phyloP scores from a whole-genome alignment of 2,888 invertebrate species.

The Myathropa florea region DNA sequence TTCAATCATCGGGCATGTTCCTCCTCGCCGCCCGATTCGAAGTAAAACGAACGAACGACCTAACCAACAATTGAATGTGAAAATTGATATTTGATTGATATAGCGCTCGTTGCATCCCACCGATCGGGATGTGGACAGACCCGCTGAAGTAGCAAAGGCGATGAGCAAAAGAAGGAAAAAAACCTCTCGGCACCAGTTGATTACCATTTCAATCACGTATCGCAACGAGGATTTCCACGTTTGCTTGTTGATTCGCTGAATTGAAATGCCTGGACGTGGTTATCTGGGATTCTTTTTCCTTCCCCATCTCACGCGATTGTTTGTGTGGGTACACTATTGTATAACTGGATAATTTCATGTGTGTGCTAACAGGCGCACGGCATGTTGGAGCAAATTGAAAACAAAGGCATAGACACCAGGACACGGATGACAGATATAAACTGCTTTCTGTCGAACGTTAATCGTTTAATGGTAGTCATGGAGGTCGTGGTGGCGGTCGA shows the following conservation, averaged over 20 bases:
- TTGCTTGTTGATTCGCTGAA: slow-evolving; percentile 68
- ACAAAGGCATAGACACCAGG: slow-evolving; percentile 31
- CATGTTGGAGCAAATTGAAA: slow-evolving; percentile 56
- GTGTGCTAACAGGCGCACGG: slow-evolving; percentile 27
- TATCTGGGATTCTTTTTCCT: slow-evolving; percentile 23
- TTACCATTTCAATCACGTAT: slow-evolving; percentile 67
- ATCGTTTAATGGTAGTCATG: neutral
- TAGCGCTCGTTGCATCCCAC: slow-evolving; percentile 25
- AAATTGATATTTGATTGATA: slow-evolving; percentile 71
- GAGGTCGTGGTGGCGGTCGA: neutral
- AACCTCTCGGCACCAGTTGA: slow-evolving; percentile 55
- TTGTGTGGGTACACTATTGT: neutral
- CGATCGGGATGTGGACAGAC: slow-evolving; percentile 21
- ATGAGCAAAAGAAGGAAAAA: neutral
- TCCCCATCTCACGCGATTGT: slow-evolving; percentile 13
- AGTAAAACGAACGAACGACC: slow-evolving; percentile 25
- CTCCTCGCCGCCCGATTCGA: slow-evolving; percentile 3
- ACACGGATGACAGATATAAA: slow-evolving; percentile 10
- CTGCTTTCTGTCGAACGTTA: neutral
- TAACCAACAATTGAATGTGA: slow-evolving; percentile 58
- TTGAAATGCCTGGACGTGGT: slow-evolving; percentile 58
- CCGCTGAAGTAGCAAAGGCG: neutral
- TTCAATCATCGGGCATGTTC: slow-evolving; percentile 2
- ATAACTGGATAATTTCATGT: slow-evolving; percentile 19
- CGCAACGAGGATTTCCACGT: slow-evolving; percentile 39